Evolutionary conservation across 2,797 vertebrate genomes (phyloP), one percentile per base, ranked within the genome.

Genomic region (Falco cherrug): DNA sequence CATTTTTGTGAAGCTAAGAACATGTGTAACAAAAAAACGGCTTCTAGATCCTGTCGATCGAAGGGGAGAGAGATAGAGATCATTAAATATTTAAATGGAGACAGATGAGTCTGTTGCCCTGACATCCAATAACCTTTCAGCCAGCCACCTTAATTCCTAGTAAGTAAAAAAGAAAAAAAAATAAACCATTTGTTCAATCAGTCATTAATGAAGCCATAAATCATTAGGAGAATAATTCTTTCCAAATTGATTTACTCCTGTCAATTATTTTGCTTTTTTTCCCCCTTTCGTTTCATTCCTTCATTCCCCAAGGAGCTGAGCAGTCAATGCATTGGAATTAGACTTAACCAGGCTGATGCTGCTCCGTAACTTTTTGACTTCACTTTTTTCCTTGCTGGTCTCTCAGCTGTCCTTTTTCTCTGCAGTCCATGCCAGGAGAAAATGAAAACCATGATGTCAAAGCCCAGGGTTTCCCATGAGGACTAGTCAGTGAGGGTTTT

Each of bases 211-310:
- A 97, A 95, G 81, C 97, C 39, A 90, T 93, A 88, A 95, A 97
- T 97, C 97, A 96, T 95, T 91, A 97, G 92, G 70, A 93, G 84
- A 90, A 96, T 83, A 86, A 97, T 97, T 93, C 90, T 84, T 78
- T 51, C 74, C 43, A 89, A 96, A 97, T 65, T 94, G 74, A 96
- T 96, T 97, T 73, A 61, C 70, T 86, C 76, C 73, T 95, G 96
- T 91, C 85, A 80, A 84, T 97, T 97, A 95, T 90, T 91, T 92
- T 31, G 26, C 31, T 78, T 47, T 73, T 54, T 60, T 37, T 26
- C 63, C 63, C 29, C 19, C 12, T 83, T 74, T 41, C 17, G 63
- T 61, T 84, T 61, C 64, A 25, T 87, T 56, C 89, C 61, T 37
- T 9, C 56, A 8, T 64, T 69, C 90, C 87, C 61, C 26, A 21